Evolutionary conservation across 2,888 invertebrate species (phyloP).

Genomic region (Abrostola tripartita): DNA sequence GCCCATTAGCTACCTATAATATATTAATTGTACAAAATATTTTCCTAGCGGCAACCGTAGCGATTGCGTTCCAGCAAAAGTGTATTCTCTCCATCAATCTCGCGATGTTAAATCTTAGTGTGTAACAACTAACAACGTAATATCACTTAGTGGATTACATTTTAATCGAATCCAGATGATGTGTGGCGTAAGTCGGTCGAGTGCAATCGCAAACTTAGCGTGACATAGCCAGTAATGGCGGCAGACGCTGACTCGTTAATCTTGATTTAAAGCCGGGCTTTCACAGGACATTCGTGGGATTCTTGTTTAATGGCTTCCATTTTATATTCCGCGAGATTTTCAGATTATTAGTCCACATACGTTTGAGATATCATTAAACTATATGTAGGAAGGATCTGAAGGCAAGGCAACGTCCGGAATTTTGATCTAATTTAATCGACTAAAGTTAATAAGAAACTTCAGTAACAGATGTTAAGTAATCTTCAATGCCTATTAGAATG

Average conservation of each 20-base stretch:
- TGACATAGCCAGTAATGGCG: slow-evolving; percentile 49
- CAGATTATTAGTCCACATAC: no score
- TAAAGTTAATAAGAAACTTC: background rate
- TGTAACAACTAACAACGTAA: slow-evolving; percentile 22
- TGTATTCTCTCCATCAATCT: background rate
- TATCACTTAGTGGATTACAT: slow-evolving; percentile 54
- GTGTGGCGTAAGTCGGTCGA: slow-evolving; percentile 26
- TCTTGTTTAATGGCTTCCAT: slow-evolving; percentile 1
- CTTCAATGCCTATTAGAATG: background rate
- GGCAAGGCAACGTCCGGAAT: no score
- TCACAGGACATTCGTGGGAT: slow-evolving; percentile 28
- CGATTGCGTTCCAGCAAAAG: background rate
- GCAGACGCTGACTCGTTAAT: slow-evolving; percentile 56
- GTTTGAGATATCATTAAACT: no score
- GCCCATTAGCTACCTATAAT: no score
- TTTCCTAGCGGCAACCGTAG: background rate
- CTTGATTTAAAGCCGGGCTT: slow-evolving; percentile 49
- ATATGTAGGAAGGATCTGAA: no score
- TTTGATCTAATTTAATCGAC: background rate
- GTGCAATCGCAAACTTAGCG: slow-evolving; percentile 48
- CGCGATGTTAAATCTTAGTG: slow-evolving; percentile 18
- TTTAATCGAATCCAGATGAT: slow-evolving; percentile 59
- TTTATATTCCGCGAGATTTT: no score
- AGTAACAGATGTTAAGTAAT: slow-evolving; percentile 2
- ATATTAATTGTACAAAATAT: no score